Evolutionary conservation across 2,113 vertebrate genomes (phyloP), one percentile per base, ranked within the genome.

Genomic region (Neodon shergylaensis): DNA sequence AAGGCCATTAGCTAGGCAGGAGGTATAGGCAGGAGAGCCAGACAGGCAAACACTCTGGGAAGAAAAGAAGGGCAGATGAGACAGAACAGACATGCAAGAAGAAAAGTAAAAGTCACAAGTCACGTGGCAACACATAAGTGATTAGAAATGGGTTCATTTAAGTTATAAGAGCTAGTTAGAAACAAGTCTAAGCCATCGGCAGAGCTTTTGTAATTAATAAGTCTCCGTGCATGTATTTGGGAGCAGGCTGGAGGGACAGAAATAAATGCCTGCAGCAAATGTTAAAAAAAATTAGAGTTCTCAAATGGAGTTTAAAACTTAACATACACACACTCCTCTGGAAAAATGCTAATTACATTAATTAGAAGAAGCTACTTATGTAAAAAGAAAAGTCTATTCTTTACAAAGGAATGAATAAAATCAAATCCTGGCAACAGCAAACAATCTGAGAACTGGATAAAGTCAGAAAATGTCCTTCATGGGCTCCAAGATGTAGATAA

Each of bases 381-480:
- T 90, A 88, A 94, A 93, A 91, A 42, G 21, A 44, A 44, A 76
- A 44, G n/a, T 70, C 49, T 88, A 83, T 28, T 95, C 28, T 92
- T 90, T 42, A 94, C 90, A 91, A 90, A 91, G 36, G n/a, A 87
- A 91, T 16, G 39, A 96, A 78, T 16, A 94, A 66, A 17, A 54
- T 94, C 79, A 95, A 94, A 82, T 91, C 73, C 49, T 44, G 42
- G 14, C 17, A 88, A 88, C 0, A 88, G 39, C 17, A 95, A 93
- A 95, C 70, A 93, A 88, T 73, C 44, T 86, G 72, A 91, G 58
- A 94, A 91, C 54, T 77, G 28, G 33, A n/a, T 81, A 39, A 72
- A 39, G 74, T 92, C 70, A 88, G 47, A 85, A 72, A 42, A 94
- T 61, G 13, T 83, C 39, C 44, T 96, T 88, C 65, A 92, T 14